These are phyloP conservation scores for Drosophila carrolli DNA, from an alignment of 1,140 invertebrate genomes.

Conservation along the genomic window DNA sequence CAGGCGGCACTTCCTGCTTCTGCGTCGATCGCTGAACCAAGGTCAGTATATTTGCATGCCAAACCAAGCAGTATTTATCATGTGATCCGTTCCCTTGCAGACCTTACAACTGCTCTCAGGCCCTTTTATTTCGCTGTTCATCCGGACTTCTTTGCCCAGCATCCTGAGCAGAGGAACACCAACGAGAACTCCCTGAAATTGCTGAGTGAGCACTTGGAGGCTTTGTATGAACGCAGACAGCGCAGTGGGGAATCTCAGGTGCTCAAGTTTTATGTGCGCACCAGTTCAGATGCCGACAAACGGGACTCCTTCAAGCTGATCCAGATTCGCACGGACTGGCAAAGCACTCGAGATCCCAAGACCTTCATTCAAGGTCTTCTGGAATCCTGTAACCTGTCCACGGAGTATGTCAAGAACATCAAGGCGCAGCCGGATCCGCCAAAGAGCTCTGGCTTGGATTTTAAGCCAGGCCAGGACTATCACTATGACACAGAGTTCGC, in stretches of 20 bases:
- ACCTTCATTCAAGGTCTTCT: slow-evolving; percentile 92
- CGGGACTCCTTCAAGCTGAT: slow-evolving; percentile 88
- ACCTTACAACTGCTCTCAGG: slow-evolving; percentile 94
- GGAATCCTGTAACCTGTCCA: slow-evolving; percentile 92
- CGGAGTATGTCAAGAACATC: slow-evolving; percentile 92
- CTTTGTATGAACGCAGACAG: slow-evolving; percentile 87
- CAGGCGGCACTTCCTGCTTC: slow-evolving; percentile 10
- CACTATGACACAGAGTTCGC: slow-evolving; percentile 64
- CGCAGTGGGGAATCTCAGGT: slow-evolving; percentile 85
- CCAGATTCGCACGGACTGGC: slow-evolving; percentile 85
- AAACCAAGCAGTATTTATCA: slow-evolving; percentile 1
- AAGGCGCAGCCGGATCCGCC: slow-evolving; percentile 37
- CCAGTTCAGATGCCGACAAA: slow-evolving; percentile 85
- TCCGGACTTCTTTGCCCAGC: slow-evolving; percentile 96
- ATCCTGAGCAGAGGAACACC: slow-evolving; percentile 94
- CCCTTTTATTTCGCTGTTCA: slow-evolving; percentile 98
- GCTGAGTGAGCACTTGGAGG: slow-evolving; percentile 93
- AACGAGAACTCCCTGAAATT: slow-evolving; percentile 96
- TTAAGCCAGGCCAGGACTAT: slow-evolving; percentile 62
- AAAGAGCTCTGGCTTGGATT: slow-evolving; percentile 23
- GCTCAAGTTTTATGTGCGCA: slow-evolving; percentile 91
- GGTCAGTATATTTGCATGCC: slow-evolving; percentile 19
- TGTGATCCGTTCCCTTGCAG: slow-evolving; percentile 79
- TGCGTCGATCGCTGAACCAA: slow-evolving; percentile 43
- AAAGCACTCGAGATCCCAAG: slow-evolving; percentile 86